Evolutionary conservation across 1,140 invertebrate genomes (phyloP), one percentile per base, ranked within the genome.

Genomic region (Pseudachorutes palmiensis): DNA sequence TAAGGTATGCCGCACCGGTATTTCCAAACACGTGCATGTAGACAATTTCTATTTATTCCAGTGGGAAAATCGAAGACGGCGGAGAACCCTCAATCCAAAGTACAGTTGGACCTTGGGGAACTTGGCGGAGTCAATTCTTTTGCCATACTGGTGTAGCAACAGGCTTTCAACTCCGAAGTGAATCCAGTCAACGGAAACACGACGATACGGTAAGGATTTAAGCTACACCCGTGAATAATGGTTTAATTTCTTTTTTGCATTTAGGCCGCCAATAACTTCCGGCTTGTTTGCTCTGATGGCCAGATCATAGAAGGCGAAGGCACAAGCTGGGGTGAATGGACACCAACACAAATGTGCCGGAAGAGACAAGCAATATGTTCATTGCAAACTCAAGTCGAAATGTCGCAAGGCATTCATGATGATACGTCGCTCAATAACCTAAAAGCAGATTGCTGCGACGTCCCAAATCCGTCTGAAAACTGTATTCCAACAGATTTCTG

Each of bases 241-340:
- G n/a, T n/a, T n/a, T n/a, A n/a, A n/a, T n/a, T n/a, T n/a, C n/a
- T n/a, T n/a, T n/a, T n/a, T n/a, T n/a, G n/a, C n/a, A n/a, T n/a
- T n/a, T n/a, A n/a, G n/a, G n/a, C n/a, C n/a, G 65, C 65, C 19
- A 67, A 67, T 36, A 67, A 67, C 31, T 26, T 67, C 5, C 19
- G 58, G 24, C 2, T 67, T n/a, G 3, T 61, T 51, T 67, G 65
- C 26, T 49, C 62, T 2, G 48, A 60, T 45, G 65, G 41, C 3
- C 33, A 31, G 2, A 9, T 45, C 2, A 22, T 67, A 2, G 32
- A 62, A 48, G 65, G 65, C 12, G 32, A 67, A 2, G 65, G 65
- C 2, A 16, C n/a, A 22, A 16, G 2, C 19, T 30, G 32, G 57
- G 65, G 65, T 16, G 33, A 48, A 5, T 67, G 65, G 65, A 67